Percentiles rank a stretch among this genome's conserved stretches.
Conservation (phyloP, 2,797 vertebrate species). For the Myiotriccus ornatus region DNA sequence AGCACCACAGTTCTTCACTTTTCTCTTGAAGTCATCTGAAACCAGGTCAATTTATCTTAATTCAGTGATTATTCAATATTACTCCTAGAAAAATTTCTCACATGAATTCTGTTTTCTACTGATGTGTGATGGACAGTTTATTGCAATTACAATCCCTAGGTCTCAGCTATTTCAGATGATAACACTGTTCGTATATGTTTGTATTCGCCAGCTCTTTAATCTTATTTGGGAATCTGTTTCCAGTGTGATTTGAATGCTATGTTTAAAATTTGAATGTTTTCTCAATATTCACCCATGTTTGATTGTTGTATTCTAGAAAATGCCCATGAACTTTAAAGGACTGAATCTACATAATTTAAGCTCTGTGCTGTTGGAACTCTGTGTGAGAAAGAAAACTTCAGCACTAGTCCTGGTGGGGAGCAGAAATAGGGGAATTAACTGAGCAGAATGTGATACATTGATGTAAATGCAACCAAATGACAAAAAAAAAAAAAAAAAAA, state of each 20-base stretch:
- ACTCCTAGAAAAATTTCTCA: background rate
- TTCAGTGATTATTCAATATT: background rate
- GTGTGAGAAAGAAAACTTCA: background rate
- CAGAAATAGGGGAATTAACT: background rate
- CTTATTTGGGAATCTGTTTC: background rate
- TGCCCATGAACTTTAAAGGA: background rate
- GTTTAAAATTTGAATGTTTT: background rate
- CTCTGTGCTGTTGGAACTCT: background rate
- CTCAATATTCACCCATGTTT: background rate
- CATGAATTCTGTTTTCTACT: background rate
- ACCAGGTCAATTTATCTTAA: background rate
- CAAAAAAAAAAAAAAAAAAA: background rate
- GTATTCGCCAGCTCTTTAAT: background rate
- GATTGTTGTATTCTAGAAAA: background rate
- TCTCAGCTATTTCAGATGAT: background rate
- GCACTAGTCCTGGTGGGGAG: background rate
- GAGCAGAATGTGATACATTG: background rate
- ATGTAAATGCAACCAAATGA: background rate
- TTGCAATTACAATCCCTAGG: background rate
- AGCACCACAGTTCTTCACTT: background rate
- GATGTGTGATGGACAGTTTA: background rate
- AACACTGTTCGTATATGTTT: background rate
- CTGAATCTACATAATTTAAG: background rate
- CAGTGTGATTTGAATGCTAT: background rate
- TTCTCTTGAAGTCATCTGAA: background rate